Evolutionary conservation across 2,113 vertebrate genomes (phyloP), one percentile per base, ranked within the genome.

Genomic region (Taurulus bubalis): DNA sequence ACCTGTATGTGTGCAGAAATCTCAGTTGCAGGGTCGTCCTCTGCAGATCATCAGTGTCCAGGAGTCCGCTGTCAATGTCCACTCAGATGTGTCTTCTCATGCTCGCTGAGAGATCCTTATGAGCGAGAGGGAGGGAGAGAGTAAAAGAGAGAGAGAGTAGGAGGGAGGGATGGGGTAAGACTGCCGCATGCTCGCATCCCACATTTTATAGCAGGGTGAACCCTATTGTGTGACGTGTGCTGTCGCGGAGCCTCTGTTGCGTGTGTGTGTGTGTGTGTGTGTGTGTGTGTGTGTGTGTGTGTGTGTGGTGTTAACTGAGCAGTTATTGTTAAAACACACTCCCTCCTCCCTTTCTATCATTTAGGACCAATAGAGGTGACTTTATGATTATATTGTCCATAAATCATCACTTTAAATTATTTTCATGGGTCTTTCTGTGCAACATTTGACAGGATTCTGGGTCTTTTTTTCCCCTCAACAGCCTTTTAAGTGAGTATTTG

Each of bases 191-290:
- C 82, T 84, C 63, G 49, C 84, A 88, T 85, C 90, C 87, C 79
- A 86, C 91, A 88, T 94, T 97, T 97, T 97, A 97, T 97, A 97
- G 94, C 91, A 91, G 94, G 66, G 85, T 71, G 91, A 91, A 85
- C 83, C 92, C 92, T 94, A 95, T 96, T 96, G 96, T 96, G 92
- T 96, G 96, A 95, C 96, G 95, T 95, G 94, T 95, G 94, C 93
- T 94, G 92, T 88, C 84, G 93, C 93, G 55, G 93, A 90, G 94
- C 89, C 59, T 64, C 75, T 67, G 77, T 49, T 74, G 67, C 80
- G 82, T 91, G 89, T 91, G 85, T 77, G 85, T 75, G 71, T 74
- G 82, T 91, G 89, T 91, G 85, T 76, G 85, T 76, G 88, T 32
- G 71, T 73, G 82, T 91, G 87, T 91, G 89, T 92, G 85, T 77